Evolutionary conservation across 1,140 invertebrate genomes (phyloP).

Genomic region (Pogonomyrmex barbatus): DNA sequence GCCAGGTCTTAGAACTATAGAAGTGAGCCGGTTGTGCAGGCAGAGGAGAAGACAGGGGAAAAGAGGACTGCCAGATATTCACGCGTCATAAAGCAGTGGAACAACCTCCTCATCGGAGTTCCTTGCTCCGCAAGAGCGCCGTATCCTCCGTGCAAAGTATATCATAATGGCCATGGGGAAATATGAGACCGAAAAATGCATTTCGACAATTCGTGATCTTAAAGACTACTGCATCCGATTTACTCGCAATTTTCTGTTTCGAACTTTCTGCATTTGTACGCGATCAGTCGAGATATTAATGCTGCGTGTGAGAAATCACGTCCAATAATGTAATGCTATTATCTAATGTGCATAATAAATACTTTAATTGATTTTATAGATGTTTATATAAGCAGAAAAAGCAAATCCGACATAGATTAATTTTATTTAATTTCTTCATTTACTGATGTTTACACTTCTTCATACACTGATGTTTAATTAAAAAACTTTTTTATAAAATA

Average conservation of each 20-base stretch:
- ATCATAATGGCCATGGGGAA: constrained; percentile 74
- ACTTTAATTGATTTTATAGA: not conserved
- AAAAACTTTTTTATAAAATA: not conserved
- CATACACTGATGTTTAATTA: not conserved
- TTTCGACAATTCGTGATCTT: constrained; percentile 30
- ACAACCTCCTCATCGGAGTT: constrained; percentile 66
- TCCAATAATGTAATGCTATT: not conserved
- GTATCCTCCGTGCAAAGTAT: constrained; percentile 39
- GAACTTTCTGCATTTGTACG: not conserved
- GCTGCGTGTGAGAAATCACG: not conserved
- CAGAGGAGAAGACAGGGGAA: not conserved
- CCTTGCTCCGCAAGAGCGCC: constrained; percentile 28
- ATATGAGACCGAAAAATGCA: constrained; percentile 67
- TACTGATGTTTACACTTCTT: not conserved
- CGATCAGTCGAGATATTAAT: not conserved
- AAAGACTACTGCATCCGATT: constrained; percentile 59
- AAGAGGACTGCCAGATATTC: constrained; percentile 75
- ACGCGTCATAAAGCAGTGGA: constrained; percentile 80
- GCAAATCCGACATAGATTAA: not conserved
- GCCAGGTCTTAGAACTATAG: constrained; percentile 66
- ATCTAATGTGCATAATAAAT: not conserved
- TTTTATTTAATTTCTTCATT: not conserved
- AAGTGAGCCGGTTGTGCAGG: constrained; percentile 28
- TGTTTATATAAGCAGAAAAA: not conserved
- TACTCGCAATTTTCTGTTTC: constrained; percentile 61